Evolutionary conservation across 2,113 vertebrate genomes (phyloP).

Genomic region (Pedetes capensis): DNA sequence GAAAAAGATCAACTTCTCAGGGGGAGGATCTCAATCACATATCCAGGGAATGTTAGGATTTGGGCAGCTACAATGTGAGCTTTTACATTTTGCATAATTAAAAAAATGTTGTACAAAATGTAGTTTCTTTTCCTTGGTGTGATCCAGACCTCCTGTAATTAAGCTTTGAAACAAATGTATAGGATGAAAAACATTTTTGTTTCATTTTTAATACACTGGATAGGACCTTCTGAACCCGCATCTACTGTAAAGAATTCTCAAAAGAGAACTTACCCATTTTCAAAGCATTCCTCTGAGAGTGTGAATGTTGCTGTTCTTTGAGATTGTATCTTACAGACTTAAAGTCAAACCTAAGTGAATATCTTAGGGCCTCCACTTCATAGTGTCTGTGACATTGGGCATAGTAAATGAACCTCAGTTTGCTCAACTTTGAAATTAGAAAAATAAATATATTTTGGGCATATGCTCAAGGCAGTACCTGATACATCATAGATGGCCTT

Average conservation of each 20-base stretch:
- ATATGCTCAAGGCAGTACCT: not conserved
- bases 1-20: constrained; percentile 78
- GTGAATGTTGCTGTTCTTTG: not conserved
- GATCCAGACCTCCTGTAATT: not conserved
- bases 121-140: not conserved
- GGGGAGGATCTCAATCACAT: constrained; percentile 57
- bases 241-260: not conserved
- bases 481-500: not conserved
- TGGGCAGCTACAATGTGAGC: constrained; percentile 81
- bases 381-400: not conserved
- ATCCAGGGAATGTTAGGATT: constrained; percentile 74
- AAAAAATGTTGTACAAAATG: not conserved
- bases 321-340: not conserved
- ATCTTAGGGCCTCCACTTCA: not conserved
- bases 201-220: not conserved
- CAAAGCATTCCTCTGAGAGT: not conserved
- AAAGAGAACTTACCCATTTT: not conserved
- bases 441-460: not conserved
- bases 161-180: not conserved
- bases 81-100: not conserved
- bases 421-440: not conserved
- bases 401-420: not conserved
- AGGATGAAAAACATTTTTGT: no score
- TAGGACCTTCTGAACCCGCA: not conserved
- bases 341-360: not conserved